Conservation (phyloP, 2,888 invertebrate genomes). For the Oligia strigilis region DNA sequence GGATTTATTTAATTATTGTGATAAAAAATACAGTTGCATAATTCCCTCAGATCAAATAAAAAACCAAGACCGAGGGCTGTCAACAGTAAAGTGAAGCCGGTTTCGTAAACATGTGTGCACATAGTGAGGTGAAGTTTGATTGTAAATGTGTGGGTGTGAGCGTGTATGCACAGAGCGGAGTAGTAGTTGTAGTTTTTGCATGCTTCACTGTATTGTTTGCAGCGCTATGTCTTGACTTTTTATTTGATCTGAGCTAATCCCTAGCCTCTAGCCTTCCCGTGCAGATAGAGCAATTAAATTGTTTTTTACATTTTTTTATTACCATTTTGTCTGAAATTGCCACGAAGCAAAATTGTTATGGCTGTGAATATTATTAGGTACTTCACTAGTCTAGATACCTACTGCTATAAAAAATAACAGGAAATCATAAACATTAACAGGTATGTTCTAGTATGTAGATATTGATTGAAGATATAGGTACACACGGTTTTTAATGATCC, state of each 20-base stretch:
- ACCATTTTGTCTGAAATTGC: not conserved
- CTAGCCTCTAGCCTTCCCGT: not conserved
- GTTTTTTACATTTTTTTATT: not conserved
- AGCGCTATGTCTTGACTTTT: too few species aligned
- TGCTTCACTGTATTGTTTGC: too few species aligned
- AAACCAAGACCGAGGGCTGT: too few species aligned
- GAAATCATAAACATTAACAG: not conserved
- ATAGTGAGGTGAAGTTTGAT: too few species aligned
- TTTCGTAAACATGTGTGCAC: too few species aligned
- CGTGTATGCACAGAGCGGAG: too few species aligned
- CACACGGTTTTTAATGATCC: constrained; percentile 1
- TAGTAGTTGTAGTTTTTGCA: too few species aligned
- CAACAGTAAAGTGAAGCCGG: too few species aligned
- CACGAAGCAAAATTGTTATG: not conserved
- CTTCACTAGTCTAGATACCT: not conserved
- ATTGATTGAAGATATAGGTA: not conserved
- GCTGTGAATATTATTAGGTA: not conserved
- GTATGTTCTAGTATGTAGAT: not conserved
- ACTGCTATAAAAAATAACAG: not conserved
- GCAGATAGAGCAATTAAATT: not conserved
- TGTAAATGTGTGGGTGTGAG: too few species aligned
- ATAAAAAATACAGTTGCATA: too few species aligned
- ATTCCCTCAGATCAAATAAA: too few species aligned
- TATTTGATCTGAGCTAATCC: too few species aligned
- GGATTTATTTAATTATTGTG: not conserved